Evolutionary conservation across 2,113 vertebrate genomes (phyloP).

Genomic region (Scalopus aquaticus): DNA sequence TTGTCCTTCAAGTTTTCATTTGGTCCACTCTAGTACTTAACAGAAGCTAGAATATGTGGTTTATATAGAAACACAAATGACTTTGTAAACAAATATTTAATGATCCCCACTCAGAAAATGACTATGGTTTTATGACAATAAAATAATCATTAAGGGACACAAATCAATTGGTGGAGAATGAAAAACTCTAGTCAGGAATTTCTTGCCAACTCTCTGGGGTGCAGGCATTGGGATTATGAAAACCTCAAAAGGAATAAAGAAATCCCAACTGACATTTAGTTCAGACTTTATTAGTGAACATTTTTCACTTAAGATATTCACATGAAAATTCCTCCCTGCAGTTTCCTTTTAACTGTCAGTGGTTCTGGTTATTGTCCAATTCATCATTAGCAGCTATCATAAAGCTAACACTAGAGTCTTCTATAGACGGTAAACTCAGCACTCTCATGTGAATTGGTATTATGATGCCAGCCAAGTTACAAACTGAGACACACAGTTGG

Average conservation of each 20-base stretch:
- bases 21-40: neutral
- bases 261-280: slow-evolving; percentile 57
- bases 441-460: neutral
- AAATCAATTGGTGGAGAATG: slow-evolving; percentile 23
- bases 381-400: slow-evolving; percentile 48
- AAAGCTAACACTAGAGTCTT: neutral
- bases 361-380: slow-evolving; percentile 58
- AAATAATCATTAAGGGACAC: slow-evolving; percentile 4
- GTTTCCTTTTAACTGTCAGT: slow-evolving; percentile 28
- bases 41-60: neutral
- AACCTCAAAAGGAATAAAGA: slow-evolving; percentile 56
- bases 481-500: neutral
- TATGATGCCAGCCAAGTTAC: neutral
- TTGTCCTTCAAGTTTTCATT: neutral
- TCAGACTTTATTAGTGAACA: slow-evolving; percentile 56
- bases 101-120: neutral
- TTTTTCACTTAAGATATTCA: slow-evolving; percentile 42
- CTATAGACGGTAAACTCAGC: slow-evolving; percentile 22
- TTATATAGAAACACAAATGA: slow-evolving; percentile 21
- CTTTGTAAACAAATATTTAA: slow-evolving; percentile 48
- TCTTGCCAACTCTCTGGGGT: slow-evolving; percentile 1
- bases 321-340: slow-evolving; percentile 43
- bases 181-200: slow-evolving; percentile 39
- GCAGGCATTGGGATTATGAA: neutral
- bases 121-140: slow-evolving; percentile 33